Evolutionary conservation across 2,797 vertebrate species (phyloP).

Genomic region (Botia kubotai): DNA sequence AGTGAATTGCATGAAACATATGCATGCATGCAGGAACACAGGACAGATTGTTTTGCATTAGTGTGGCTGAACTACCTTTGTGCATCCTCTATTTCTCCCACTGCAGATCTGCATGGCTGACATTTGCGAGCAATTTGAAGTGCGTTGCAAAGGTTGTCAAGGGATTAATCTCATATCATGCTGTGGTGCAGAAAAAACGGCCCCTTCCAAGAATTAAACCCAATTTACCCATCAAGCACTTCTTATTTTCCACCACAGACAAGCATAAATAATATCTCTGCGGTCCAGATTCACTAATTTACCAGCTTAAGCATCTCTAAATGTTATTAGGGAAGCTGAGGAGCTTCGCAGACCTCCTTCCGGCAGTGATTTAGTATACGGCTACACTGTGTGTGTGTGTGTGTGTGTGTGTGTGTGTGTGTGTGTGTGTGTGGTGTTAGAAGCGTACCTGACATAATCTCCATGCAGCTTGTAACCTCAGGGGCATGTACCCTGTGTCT

Average conservation of each 20-base stretch:
- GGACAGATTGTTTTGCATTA: constrained; percentile 7
- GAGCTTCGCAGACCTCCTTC: constrained; percentile 83
- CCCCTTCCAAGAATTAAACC: constrained; percentile 85
- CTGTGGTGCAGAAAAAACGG: constrained; percentile 77
- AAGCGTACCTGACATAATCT: constrained; percentile 78
- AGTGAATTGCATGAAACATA: neutral
- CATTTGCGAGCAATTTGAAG: constrained; percentile 84
- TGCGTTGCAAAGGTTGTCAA: constrained; percentile 83
- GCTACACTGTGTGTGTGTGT: constrained; percentile 68
- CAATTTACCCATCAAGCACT: constrained; percentile 85
- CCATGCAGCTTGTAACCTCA: constrained; percentile 55
- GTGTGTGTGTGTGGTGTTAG: constrained; percentile 66
- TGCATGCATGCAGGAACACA: neutral
- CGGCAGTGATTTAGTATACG: constrained; percentile 84
- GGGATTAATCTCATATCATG: constrained; percentile 86
- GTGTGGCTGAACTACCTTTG: constrained; percentile 13
- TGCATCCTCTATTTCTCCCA: constrained; percentile 61
- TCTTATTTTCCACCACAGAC: constrained; percentile 82
- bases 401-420: constrained; percentile 69
- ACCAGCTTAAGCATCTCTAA: constrained; percentile 85
- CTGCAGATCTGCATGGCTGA: constrained; percentile 74
- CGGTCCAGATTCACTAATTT: constrained; percentile 86
- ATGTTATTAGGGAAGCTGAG: constrained; percentile 82
- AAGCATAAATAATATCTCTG: constrained; percentile 87
- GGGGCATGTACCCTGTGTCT: constrained; percentile 49